Evolutionary conservation across 2,113 vertebrate genomes (phyloP), one percentile per base, ranked within the genome.

Genomic region (Rhinolophus ferrumequinum): DNA sequence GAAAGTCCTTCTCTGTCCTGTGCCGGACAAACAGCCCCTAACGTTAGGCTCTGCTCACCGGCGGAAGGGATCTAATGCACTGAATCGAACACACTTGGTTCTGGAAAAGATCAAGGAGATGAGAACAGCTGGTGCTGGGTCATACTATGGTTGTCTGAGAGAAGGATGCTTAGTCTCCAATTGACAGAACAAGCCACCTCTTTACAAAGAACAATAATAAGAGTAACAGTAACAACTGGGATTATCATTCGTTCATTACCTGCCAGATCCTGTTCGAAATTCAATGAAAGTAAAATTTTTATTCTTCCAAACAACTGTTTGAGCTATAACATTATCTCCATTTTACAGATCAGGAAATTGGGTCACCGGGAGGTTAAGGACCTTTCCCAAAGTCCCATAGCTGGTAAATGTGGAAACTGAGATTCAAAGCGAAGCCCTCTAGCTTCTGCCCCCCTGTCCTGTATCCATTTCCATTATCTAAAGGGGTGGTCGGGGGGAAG

Each of bases 291-390:
- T 30, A 77, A 9, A 21, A 33, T n/a, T 89, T 72, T 85, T 91
- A 35, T 56, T 26, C 14, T 33, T 52, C 81, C 75, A n/a, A 80
- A 12, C 35, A 76, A 35, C 30, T 22, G 33, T 50, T 35, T 47
- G 41, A 90, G 14, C 33, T 2, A 26, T 66, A 77, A 91, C 73
- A 89, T 26, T 33, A 35, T 66, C 15, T 1, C 26, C 8, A 38
- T 90, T 79, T 75, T 82, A 73, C 72, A 90, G 92, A 94, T 52
- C 95, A 89, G 33, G 41, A 87, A 70, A 96, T 30, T 30, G 15
- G 33, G 28, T 52, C 28, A 14, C 22, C 21, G n/a, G 8, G 28
- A 84, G 26, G 38, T 77, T 77, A 82, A 76, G 22, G 44, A 21
- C 77, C 41, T 84, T 69, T 10, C 15, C 19, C 33, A n/a, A 60